phyloP scores from a whole-genome alignment of 1,140 invertebrate genomes.

The Drosophila parvula region DNA sequence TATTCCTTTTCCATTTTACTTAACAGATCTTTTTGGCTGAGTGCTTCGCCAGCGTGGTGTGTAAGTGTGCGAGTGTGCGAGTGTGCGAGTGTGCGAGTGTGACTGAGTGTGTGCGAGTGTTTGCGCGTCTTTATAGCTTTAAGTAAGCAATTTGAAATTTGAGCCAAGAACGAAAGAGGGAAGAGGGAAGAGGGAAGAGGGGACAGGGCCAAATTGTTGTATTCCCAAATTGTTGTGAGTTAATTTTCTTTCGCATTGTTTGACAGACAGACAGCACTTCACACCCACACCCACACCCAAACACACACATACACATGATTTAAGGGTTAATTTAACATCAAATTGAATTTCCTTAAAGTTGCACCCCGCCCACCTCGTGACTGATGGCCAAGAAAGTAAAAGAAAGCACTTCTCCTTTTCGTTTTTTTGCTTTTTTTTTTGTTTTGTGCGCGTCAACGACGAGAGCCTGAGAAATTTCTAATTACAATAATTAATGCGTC shows the following conservation, averaged over 20 bases:
- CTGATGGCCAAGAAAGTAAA: conserved; percentile 51
- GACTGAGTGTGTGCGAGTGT: conserved; percentile 37
- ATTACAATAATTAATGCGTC: conserved; percentile 76
- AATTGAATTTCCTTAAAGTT: conserved; percentile 56
- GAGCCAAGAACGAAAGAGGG: conserved; percentile 49
- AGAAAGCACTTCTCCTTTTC: conserved; percentile 28
- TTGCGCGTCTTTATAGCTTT: conserved; percentile 71
- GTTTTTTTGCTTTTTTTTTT: conserved; percentile 9
- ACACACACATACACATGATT: conserved; percentile 41
- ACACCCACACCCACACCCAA: neutral
- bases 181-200: no score
- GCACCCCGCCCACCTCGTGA: conserved; percentile 18
- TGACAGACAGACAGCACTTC: conserved; percentile 31
- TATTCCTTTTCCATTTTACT: conserved; percentile 12
- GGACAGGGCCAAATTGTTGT: conserved; percentile 12
- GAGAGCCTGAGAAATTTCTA: conserved; percentile 66
- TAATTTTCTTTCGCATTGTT: conserved; percentile 73
- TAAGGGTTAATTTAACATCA: conserved; percentile 73
- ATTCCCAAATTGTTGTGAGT: conserved; percentile 57
- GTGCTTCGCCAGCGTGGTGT: conserved; percentile 38
- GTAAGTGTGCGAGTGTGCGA: neutral
- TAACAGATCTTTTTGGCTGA: conserved; percentile 62
- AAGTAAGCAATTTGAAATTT: conserved; percentile 81
- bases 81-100: neutral
- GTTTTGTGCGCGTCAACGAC: conserved; percentile 20